Conservation (phyloP, 2,113 vertebrate species). For the Pandion haliaetus region DNA sequence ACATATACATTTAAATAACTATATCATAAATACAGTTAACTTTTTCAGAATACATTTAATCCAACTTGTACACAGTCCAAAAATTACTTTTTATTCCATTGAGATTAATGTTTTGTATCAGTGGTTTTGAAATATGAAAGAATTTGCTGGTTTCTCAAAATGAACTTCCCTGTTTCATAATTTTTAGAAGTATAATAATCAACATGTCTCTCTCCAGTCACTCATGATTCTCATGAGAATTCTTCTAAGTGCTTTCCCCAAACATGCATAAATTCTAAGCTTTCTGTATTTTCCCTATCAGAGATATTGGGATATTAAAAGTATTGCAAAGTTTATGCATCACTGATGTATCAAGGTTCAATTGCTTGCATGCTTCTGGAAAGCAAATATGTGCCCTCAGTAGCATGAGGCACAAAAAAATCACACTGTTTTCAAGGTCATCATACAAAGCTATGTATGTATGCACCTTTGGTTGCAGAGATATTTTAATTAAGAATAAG, state of each 20-base stretch:
- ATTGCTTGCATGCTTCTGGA: neutral
- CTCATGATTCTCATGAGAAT: neutral
- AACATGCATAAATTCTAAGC: neutral
- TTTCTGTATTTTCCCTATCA: neutral
- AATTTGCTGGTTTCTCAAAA: neutral
- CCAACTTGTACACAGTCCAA: neutral
- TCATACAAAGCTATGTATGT: neutral
- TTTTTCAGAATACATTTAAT: neutral
- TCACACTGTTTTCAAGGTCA: neutral
- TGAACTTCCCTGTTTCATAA: neutral
- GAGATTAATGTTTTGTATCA: neutral
- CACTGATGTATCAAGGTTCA: neutral
- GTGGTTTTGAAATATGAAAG: neutral
- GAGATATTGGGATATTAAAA: neutral
- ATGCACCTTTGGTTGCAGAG: neutral
- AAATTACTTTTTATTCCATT: neutral
- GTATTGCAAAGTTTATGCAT: neutral
- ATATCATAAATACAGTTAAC: neutral
- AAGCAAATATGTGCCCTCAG: neutral
- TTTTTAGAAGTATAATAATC: neutral
- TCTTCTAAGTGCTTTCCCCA: neutral
- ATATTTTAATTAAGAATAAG: neutral
- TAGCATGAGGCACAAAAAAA: neutral
- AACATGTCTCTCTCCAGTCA: neutral
- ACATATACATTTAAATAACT: neutral